phyloP scores from a whole-genome alignment of 2,888 invertebrate species.

The Aleiodes alternator region DNA sequence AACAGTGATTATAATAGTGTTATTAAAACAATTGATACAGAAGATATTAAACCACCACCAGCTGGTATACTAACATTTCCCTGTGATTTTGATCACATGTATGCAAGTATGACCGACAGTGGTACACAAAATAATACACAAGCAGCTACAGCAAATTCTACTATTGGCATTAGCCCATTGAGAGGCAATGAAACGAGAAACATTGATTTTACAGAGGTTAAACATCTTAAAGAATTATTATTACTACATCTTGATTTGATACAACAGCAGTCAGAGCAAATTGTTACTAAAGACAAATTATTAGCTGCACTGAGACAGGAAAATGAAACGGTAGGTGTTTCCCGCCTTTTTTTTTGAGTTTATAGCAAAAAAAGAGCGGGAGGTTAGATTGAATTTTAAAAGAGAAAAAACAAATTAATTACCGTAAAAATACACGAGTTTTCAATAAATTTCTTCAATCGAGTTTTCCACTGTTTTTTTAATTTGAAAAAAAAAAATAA shows the following conservation, averaged over 20 bases:
- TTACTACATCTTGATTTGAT: conserved; percentile 90
- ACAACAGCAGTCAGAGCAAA: conserved; percentile 91
- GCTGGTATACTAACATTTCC: conserved; percentile 79
- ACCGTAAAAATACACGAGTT: too few species aligned
- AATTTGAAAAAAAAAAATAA: not conserved
- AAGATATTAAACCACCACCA: conserved; percentile 75
- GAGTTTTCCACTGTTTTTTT: not conserved
- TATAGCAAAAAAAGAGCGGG: not conserved
- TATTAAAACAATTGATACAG: conserved; percentile 48
- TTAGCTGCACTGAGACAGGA: conserved; percentile 85
- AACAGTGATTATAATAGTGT: conserved; percentile 46
- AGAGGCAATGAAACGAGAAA: conserved; percentile 71
- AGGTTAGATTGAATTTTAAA: too few species aligned
- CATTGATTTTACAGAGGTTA: conserved; percentile 78
- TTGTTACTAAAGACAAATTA: conserved; percentile 87
- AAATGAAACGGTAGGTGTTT: conserved; percentile 83
- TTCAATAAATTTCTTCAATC: not conserved
- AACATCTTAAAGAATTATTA: conserved; percentile 86
- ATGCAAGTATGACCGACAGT: conserved; percentile 79
- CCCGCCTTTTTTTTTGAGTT: conserved; percentile 2
- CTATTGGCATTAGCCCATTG: conserved; percentile 70
- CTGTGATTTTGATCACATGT: conserved; percentile 83
- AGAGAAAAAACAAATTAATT: too few species aligned
- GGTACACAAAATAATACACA: conserved; percentile 63
- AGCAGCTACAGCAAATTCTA: conserved; percentile 66